Evolutionary conservation across 1,140 invertebrate species (phyloP).

Genomic region (Neodiprion pinetum): DNA sequence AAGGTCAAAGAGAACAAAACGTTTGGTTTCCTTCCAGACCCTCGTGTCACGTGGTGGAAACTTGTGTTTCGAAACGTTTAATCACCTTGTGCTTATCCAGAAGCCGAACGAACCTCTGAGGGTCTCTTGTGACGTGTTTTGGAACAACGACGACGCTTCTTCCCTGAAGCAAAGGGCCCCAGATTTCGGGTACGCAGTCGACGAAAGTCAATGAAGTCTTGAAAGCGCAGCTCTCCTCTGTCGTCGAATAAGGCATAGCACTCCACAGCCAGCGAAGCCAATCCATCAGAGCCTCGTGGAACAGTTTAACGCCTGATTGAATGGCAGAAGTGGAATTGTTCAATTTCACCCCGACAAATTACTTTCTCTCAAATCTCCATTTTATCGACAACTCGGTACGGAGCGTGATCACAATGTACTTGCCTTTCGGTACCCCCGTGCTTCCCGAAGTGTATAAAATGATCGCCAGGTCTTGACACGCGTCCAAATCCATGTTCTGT

Average conservation of each 20-base stretch:
- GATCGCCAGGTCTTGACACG: constrained; percentile 68
- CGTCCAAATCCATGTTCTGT: constrained; percentile 44
- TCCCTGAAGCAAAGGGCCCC: constrained; percentile 80
- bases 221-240: constrained; percentile 77
- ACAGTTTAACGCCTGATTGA: constrained; percentile 75
- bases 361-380: too few species aligned
- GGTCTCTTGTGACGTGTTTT: constrained; percentile 75
- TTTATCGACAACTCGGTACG: too few species aligned
- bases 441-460: constrained; percentile 93
- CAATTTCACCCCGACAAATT: too few species aligned
- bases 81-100: constrained; percentile 74
- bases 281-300: constrained; percentile 79
- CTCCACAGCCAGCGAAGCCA: constrained; percentile 86
- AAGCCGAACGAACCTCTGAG: constrained; percentile 71
- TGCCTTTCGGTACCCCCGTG: constrained; percentile 91
- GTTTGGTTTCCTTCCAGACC: too few species aligned
- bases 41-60: too few species aligned
- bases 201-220: constrained; percentile 91
- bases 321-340: too few species aligned
- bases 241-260: constrained; percentile 70
- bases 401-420: too few species aligned
- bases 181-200: constrained; percentile 86
- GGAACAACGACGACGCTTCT: constrained; percentile 76
- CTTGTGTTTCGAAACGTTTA: constrained; percentile 13
- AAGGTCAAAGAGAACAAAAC: too few species aligned